Base-by-base conservation (phyloP, 1,140 invertebrate species). In the Drosophila lacteicornis region DNA sequence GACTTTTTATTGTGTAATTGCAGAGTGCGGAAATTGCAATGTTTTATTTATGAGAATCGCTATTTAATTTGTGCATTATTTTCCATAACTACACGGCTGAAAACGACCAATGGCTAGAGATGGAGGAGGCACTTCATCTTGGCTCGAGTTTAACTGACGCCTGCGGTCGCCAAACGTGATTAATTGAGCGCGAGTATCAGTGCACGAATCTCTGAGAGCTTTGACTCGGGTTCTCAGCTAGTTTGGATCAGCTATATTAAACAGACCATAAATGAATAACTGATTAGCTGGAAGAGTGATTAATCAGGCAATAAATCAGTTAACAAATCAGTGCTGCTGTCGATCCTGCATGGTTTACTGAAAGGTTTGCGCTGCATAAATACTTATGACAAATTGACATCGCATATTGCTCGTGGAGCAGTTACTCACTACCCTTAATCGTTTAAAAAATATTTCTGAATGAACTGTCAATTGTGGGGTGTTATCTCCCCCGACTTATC, bases 121-220 rank as follows among this genome's bases (percentile, higher is more conserved):
- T 63, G 63, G 68, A 25, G 49, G 36, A 51, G 58, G 30, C 47
- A 22, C 49, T 70, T 58, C 36, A n/a, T 56, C 62, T 51, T 8
- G 6, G 42, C 4, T 36, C 33, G 42, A 43, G 40, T 62, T 55
- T 36, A 7, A 62, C 6, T 53, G 57, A 67, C 58, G 55, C 42
- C 53, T 60, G 40, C 38, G 75, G 75, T 63, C 71, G 59, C 58
- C 49, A 84, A 67, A 68, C 63, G 59, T 84, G 77, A 87, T 81
- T 88, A 84, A 88, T 88, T 75, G 78, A 75, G 80, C 85, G 84
- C 75, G 73, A 87, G 77, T 84, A 69, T 73, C 49, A 67, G 80
- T 68, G 33, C 56, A 61, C 50, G 9, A 33, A 51, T 58, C 30
- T 40, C 46, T 49, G 57, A 38, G 47, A 6, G 60, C 58, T 25